Evolutionary conservation across 2,113 vertebrate genomes (phyloP).

Genomic region (Chrysochloris asiatica): DNA sequence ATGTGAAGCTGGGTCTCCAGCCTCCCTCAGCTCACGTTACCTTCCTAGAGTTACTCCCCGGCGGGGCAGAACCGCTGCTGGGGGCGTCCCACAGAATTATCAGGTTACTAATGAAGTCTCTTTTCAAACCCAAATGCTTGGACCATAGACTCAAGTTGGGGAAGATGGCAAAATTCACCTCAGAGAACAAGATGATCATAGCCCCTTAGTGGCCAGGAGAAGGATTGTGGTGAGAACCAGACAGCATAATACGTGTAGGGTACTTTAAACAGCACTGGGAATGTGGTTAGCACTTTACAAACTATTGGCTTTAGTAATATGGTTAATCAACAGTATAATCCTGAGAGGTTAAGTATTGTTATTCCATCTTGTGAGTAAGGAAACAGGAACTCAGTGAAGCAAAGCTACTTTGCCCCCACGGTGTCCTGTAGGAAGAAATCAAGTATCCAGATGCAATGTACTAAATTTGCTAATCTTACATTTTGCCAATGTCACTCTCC

Average conservation of each 20-base stretch:
- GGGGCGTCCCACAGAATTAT: constrained; percentile 83
- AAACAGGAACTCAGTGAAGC: background rate
- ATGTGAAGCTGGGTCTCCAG: constrained; percentile 80
- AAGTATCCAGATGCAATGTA: background rate
- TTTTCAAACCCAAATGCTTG: constrained; percentile 61
- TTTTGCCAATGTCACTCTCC: constrained; percentile 6
- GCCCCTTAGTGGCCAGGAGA: background rate
- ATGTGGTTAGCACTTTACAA: background rate
- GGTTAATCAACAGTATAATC: background rate
- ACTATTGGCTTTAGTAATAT: constrained; percentile 1
- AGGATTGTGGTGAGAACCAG: background rate
- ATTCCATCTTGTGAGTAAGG: background rate
- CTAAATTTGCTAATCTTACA: background rate
- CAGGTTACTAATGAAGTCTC: constrained; percentile 83
- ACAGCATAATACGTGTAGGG: background rate
- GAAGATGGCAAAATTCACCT: constrained; percentile 29
- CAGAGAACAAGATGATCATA: background rate
- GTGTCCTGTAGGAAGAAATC: background rate
- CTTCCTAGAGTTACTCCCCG: constrained; percentile 83
- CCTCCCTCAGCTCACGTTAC: constrained; percentile 86
- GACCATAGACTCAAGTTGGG: constrained; percentile 42
- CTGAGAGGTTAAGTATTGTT: background rate
- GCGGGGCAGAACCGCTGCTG: constrained; percentile 81
- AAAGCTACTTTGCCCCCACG: background rate
- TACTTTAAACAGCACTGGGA: background rate